Conservation (phyloP, 2,888 invertebrate genomes). For the Pogonocherus hispidulus region DNA sequence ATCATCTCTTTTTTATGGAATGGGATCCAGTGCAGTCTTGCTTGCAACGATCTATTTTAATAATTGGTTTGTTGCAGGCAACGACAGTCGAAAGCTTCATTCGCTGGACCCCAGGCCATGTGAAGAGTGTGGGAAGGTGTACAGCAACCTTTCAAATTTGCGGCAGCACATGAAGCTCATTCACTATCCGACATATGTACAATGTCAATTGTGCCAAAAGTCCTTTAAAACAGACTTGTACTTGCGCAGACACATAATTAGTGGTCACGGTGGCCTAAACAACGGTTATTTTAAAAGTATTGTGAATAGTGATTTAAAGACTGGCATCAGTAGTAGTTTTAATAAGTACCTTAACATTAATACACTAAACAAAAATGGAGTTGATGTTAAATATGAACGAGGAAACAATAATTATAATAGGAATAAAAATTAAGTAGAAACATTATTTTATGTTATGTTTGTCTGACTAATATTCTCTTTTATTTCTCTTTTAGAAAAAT, state of each 20-base stretch:
- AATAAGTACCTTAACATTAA: conserved; percentile 43
- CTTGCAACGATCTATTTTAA: conserved; percentile 63
- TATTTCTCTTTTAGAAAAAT: neutral
- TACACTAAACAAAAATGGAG: conserved; percentile 29
- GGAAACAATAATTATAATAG: conserved; percentile 9
- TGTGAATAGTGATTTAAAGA: conserved; percentile 32
- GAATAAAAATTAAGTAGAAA: too few relatives aligned
- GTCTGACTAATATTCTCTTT: too few relatives aligned
- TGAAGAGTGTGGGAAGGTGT: conserved; percentile 76
- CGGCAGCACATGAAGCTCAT: conserved; percentile 77
- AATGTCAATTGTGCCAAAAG: conserved; percentile 75
- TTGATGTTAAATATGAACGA: conserved; percentile 29
- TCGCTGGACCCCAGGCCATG: conserved; percentile 73
- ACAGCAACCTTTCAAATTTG: conserved; percentile 77
- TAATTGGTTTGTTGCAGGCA: conserved; percentile 64
- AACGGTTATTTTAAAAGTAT: conserved; percentile 37
- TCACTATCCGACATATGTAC: conserved; percentile 75
- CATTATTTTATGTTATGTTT: too few relatives aligned
- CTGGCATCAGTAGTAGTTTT: conserved; percentile 30
- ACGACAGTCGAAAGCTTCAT: conserved; percentile 68
- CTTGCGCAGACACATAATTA: conserved; percentile 74
- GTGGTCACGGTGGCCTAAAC: conserved; percentile 69
- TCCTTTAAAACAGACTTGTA: conserved; percentile 77
- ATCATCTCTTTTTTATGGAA: conserved; percentile 16
- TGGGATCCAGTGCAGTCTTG: conserved; percentile 51